phyloP scores from a whole-genome alignment of 2,888 invertebrate species.

The Metallyticus violacea region DNA sequence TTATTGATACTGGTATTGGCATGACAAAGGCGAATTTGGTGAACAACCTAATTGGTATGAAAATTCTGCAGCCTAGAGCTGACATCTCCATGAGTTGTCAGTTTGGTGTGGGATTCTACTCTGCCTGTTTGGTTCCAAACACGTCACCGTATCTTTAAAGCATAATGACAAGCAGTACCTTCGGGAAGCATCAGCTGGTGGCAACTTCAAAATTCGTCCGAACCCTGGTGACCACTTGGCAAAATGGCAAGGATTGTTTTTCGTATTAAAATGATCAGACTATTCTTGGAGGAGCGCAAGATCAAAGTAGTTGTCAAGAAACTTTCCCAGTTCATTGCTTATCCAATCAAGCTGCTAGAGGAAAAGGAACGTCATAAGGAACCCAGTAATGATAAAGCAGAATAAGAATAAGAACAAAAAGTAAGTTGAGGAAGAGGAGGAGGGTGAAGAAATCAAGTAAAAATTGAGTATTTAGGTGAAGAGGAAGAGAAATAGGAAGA shows the following conservation, averaged over 20 bases:
- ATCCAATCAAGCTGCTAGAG: slow-evolving; percentile 92
- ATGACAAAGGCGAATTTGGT: slow-evolving; percentile 99
- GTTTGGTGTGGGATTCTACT: slow-evolving; percentile 99
- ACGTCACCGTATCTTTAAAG: slow-evolving; percentile 89
- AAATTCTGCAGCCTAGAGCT: slow-evolving; percentile 97
- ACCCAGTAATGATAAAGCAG: slow-evolving; percentile 88
- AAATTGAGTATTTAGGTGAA: slow-evolving; percentile 69
- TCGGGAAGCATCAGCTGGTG: slow-evolving; percentile 98
- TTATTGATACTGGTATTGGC: slow-evolving; percentile 94
- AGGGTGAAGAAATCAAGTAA: slow-evolving; percentile 62
- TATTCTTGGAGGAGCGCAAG: slow-evolving; percentile 87
- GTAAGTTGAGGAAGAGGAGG: slow-evolving; percentile 50
- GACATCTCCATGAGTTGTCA: slow-evolving; percentile 99
- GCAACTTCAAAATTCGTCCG: slow-evolving; percentile 87
- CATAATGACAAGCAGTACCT: slow-evolving; percentile 97
- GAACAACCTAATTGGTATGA: slow-evolving; percentile 99
- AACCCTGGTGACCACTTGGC: slow-evolving; percentile 75
- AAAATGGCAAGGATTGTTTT: slow-evolving; percentile 94
- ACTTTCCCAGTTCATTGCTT: slow-evolving; percentile 98
- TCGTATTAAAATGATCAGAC: slow-evolving; percentile 91
- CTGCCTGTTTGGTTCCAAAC: slow-evolving; percentile 95
- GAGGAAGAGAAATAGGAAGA: slow-evolving; percentile 65
- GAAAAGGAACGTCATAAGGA: slow-evolving; percentile 98
- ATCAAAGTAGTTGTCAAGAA: slow-evolving; percentile 98
- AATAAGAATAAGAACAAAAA: slow-evolving; percentile 72